Evolutionary conservation across 2,888 invertebrate species (phyloP).

Genomic region (Onchidella celtica): DNA sequence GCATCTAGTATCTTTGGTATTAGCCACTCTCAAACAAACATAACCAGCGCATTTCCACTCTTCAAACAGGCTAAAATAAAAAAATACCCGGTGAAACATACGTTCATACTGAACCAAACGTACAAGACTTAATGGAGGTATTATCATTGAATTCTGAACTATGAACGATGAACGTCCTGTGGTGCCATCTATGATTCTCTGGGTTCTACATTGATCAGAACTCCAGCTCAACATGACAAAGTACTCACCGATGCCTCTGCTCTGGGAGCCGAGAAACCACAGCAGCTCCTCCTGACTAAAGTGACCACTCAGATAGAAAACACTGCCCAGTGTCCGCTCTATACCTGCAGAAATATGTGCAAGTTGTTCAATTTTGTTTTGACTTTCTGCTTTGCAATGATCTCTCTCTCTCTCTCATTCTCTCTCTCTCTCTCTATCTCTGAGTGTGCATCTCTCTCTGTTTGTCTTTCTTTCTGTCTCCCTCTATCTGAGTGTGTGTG

Average conservation of each 20-base stretch:
- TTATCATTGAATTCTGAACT: too few relatives aligned
- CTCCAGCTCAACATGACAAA: too few relatives aligned
- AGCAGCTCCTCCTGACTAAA: conserved; percentile 71
- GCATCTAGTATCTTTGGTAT: too few relatives aligned
- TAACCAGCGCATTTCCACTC: too few relatives aligned
- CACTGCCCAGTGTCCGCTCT: conserved; percentile 70
- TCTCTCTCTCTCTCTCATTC: neutral
- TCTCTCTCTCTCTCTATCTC: neutral
- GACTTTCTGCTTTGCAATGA: neutral
- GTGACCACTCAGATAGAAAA: conserved; percentile 68
- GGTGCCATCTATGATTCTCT: too few relatives aligned
- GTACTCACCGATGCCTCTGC: conserved; percentile 63
- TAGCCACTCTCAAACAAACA: too few relatives aligned
- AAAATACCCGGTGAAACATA: too few relatives aligned
- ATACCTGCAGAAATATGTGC: conserved; percentile 48
- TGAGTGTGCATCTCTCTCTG: neutral
- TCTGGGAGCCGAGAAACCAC: conserved; percentile 68
- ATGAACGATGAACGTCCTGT: too few relatives aligned
- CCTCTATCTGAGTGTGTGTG: neutral
- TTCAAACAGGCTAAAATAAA: too few relatives aligned
- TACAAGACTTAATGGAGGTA: too few relatives aligned
- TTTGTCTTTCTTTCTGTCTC: neutral
- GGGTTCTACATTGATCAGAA: too few relatives aligned
- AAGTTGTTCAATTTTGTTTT: neutral
- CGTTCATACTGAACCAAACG: too few relatives aligned